Base-by-base conservation (phyloP, 92 coral and sea anemone genomes). In the Palythoa caribaeorum region DNA sequence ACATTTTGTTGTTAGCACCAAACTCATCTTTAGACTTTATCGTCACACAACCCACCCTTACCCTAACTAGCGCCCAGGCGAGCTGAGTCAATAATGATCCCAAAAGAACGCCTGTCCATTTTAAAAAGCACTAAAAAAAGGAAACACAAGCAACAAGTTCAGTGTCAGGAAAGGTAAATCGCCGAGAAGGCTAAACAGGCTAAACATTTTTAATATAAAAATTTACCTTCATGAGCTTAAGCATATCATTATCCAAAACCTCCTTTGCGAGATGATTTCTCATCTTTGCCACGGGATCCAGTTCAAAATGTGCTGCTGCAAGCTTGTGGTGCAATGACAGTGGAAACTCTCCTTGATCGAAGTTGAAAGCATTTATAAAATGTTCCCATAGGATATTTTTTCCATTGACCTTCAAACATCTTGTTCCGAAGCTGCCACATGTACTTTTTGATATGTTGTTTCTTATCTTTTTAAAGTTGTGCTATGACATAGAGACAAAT, bases 261-360 rank as follows among this genome's bases (percentile, higher is more conserved):
- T 91, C 90, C 65, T 91, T 90, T 5, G 94, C 92, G 3, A 92
- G 90, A 66, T 92, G 92, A 76, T 92, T 92, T 1, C 91, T 36
- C 93, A 90, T 92, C 77, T 90, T 92, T 51, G 95, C 63, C 2
- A 89, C 86, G 2, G 94, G 84, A 50, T 78, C 88, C 15, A 92
- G 71, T 38, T 89, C 75, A 38, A 92, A 92, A 70, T 92, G 95
- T 2, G 90, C 93, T 17, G 79, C 89, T 14, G 93, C 87, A 1
- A 92, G 91, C 65, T 89, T 86, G 5, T 92, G 78, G 39, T 92
- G 78, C 36, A 47, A 66, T 20, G 94, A 80, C 90, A 89, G 37
- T 13, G 92, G 85, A 52, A 89, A 92, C 55, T 85, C 77, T 7
- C 90, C 88, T 65, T 85, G 94, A 66, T 92, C 94, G 69, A 35